These are phyloP conservation scores for Pogonomyrmex californicus DNA, from an alignment of 1,140 invertebrate species.

Conservation along the genomic window DNA sequence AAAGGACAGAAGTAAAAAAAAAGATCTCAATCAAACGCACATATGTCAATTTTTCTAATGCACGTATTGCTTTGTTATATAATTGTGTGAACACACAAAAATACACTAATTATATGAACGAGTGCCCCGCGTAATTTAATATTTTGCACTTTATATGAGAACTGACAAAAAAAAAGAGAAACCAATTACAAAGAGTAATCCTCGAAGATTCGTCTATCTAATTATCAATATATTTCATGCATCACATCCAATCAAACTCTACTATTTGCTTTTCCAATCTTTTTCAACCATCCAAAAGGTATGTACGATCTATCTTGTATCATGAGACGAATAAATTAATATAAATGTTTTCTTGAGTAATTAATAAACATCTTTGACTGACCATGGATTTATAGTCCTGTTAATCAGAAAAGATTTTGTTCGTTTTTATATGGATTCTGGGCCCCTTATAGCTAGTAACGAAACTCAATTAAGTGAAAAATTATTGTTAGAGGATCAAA, in stretches of 20 bases:
- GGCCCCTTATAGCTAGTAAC: no score
- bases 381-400: not conserved
- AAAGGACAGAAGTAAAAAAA: not conserved
- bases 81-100: conserved; percentile 42
- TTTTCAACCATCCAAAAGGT: conserved; percentile 78
- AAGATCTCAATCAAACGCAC: conserved; percentile 67
- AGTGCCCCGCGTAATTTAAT: conserved; percentile 51
- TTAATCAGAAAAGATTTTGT: not conserved
- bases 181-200: conserved; percentile 56
- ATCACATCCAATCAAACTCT: conserved; percentile 79
- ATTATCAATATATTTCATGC: conserved; percentile 75
- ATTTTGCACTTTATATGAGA: conserved; percentile 66
- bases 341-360: conserved; percentile 73
- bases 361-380: not conserved
- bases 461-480: no score
- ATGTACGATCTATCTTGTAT: conserved; percentile 81
- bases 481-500: no score
- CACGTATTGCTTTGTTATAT: conserved; percentile 65
- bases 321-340: conserved; percentile 79
- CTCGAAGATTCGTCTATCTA: conserved; percentile 70
- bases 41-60: conserved; percentile 80
- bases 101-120: conserved; percentile 47
- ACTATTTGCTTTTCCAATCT: conserved; percentile 79
- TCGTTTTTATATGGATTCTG: no score
- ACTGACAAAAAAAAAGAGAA: conserved; percentile 8